phyloP scores from a whole-genome alignment of 92 coral and sea anemone genomes.

The Bergia sp. region DNA sequence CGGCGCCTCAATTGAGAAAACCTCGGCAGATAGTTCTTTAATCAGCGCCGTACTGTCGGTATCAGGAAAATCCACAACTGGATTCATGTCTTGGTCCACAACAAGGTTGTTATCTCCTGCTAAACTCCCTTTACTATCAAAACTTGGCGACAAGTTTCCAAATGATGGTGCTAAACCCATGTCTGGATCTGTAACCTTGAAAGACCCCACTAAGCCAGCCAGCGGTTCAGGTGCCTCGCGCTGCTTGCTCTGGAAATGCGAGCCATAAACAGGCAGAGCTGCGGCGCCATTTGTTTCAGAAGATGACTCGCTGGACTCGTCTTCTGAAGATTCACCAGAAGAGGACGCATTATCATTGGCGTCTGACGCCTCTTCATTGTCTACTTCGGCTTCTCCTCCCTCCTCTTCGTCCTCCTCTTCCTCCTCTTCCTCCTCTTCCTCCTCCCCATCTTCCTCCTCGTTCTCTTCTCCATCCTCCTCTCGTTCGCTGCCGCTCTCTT shows the following conservation, averaged over 20 bases:
- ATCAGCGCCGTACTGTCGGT: constrained; percentile 89
- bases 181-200: constrained; percentile 57
- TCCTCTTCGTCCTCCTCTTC: constrained; percentile 40
- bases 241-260: constrained; percentile 4
- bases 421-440: constrained; percentile 30
- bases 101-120: constrained; percentile 58
- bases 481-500: constrained; percentile 73
- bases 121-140: constrained; percentile 58
- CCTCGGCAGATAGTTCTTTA: constrained; percentile 87
- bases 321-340: constrained; percentile 24
- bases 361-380: constrained; percentile 33
- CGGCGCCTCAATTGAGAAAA: constrained; percentile 85
- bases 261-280: constrained; percentile 5
- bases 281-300: constrained; percentile 35
- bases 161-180: constrained; percentile 69
- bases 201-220: constrained; percentile 35
- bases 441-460: constrained; percentile 23
- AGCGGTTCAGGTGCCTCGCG: constrained; percentile 1
- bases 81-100: constrained; percentile 72
- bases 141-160: constrained; percentile 73
- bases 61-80: constrained; percentile 82
- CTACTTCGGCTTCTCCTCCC: constrained; percentile 19
- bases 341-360: constrained; percentile 1
- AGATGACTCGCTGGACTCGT: constrained; percentile 43
- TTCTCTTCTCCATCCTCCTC: constrained; percentile 53